A percentile compares a stretch with the other conserved stretches of the same genome.
Conservation (phyloP, 2,888 invertebrate species). For the Liposcelis brunnea region DNA sequence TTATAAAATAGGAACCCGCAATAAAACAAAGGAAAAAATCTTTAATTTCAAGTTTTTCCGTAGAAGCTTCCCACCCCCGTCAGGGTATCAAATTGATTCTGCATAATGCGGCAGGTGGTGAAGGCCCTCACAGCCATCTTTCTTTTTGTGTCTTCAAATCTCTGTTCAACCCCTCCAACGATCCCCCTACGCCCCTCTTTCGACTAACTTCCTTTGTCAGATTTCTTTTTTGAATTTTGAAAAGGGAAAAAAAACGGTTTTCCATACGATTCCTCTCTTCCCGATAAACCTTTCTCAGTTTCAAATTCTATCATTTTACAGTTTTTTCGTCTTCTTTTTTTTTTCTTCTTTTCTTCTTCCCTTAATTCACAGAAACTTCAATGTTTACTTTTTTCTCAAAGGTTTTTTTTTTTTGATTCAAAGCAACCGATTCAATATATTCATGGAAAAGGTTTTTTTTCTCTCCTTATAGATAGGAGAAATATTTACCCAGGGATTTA, state of each 20-base stretch:
- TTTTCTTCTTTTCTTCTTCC: background rate
- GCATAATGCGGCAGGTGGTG: constrained; percentile 9
- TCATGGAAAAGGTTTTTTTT: too few relatives aligned
- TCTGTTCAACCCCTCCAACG: background rate
- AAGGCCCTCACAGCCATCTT: constrained; percentile 1
- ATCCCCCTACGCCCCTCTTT: background rate
- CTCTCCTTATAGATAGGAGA: too few relatives aligned
- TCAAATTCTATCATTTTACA: background rate
- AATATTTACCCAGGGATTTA: too few relatives aligned
- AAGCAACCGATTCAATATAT: too few relatives aligned
- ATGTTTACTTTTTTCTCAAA: constrained; percentile 3
- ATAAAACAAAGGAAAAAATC: constrained; percentile 7
- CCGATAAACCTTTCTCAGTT: constrained; percentile 6
- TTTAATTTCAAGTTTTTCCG: constrained; percentile 4
- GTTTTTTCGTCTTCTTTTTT: background rate
- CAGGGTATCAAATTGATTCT: constrained; percentile 8
- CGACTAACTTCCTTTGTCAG: constrained; percentile 9
- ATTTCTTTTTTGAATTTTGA: constrained; percentile 8
- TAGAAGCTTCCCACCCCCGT: background rate
- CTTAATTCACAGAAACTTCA: constrained; percentile 9
- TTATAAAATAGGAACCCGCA: constrained; percentile 5
- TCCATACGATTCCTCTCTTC: constrained; percentile 7
- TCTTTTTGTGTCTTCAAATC: constrained; percentile 9
- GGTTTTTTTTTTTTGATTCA: constrained; percentile 3
- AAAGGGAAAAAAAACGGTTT: constrained; percentile 9